Evolutionary conservation across 2,888 invertebrate species (phyloP), one percentile per base, ranked within the genome.

Genomic region (Hirtodrosophila histrioides): DNA sequence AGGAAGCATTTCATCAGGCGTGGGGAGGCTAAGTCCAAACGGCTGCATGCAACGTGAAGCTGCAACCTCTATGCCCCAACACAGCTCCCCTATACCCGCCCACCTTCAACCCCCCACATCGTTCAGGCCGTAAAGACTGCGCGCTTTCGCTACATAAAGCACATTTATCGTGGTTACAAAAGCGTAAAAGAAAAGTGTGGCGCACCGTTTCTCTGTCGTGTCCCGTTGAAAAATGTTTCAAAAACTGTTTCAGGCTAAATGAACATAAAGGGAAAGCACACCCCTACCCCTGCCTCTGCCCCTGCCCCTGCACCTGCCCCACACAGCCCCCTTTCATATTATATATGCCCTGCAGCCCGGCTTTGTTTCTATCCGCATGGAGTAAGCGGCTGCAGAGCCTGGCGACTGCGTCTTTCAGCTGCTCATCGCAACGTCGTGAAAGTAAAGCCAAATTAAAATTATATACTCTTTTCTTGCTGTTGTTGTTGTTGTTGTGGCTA

Each of bases 111-210:
- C 11, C 6, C 36, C 37, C 24, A 12, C 62, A 55, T 44, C 40
- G 12, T 40, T 57, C 27, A 43, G 53, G 58, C 70, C 65, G 70
- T 64, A 69, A 69, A 69, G 54, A 62, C 43, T 63, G 56, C 57
- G 56, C 57, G 72, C 63, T 74, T 54, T 74, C 69, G 88, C 74
- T 71, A 82, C 83, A 83, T 83, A 87, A 83, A 83, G 83, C 88
- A 86, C 86, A 84, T 84, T 84, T 82, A 88, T 86, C 86, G 86
- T 80, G 88, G 88, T 86, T 84, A 84, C 80, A 84, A 84, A 84
- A 83, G 86, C 88, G 86, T 85, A 83, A 84, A 84, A 84, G 84
- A 84, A 84, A 80, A 74, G 74, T 76, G 82, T 75, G 73, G 75
- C 82, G 74, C 72, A 69, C 69, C 62, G 74, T 73, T 75, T 62